Evolutionary conservation across 2,113 vertebrate species (phyloP), one percentile per base, ranked within the genome.

Genomic region (Phoxinus phoxinus): DNA sequence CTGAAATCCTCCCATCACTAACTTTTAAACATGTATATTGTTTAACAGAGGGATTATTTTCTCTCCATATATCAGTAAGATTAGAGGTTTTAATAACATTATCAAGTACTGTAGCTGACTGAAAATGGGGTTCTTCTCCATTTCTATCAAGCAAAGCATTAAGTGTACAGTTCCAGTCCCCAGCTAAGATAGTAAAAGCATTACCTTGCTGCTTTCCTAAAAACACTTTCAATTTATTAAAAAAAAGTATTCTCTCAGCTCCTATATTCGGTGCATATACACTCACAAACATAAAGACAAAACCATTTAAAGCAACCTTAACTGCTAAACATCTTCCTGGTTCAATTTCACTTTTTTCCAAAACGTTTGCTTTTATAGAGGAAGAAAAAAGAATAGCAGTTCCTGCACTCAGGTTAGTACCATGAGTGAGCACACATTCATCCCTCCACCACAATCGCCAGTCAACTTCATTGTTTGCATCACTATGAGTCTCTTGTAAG

Each of bases 401-500:
- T 44, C 35, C 35, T 41, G 67, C 67, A 41, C 67, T 41, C 3
- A 71, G 10, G 10, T 71, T 71, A 1, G 67, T 71, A 1, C 67
- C 67, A 41, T 71, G 67, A 1, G 13, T 2, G 19, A 67, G 1
- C 32, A 32, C 27, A 17, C 15, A 19, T 30, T 30, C 61, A 30
- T 65, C 5, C 10, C 25, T 32, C 61, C 61, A 65, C 61, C 25
- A 30, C n/a, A 69, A 7, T 69, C 17, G 27, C 65, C 27, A 69
- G 27, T 69, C 65, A 19, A 35, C 65, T 4, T 35, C 27, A 69
- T 35, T 69, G 7, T 35, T 32, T 35, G 1, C 65, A 9, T 69
- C 65, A 69, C 65, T 69, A 35, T 69, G 65, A 35, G 65, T 69
- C 17, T 69, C 65, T 69, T 69, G 65, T 21, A 69, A 10, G 32